Evolutionary conservation across 2,888 invertebrate genomes (phyloP), one percentile per base, ranked within the genome.

Genomic region (Plusia festucae): DNA sequence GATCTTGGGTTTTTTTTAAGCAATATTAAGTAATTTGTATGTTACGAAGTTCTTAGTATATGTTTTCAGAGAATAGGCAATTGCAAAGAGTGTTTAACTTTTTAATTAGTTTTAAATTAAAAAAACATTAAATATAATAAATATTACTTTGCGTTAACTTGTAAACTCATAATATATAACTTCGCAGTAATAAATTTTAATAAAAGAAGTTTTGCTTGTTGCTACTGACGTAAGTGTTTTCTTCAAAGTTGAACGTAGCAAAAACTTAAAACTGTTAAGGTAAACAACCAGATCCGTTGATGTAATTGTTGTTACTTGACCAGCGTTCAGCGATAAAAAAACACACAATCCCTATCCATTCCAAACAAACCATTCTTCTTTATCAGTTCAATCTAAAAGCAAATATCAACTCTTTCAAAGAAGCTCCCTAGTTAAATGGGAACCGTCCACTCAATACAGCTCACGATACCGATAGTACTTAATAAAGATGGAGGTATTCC

Each of bases 381-480:
- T 62, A 73, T 62, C 59, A 46, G 61, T 61, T 32, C 46, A 56
- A 70, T 75, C 44, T 54, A 15, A 20, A 20, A 53, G 58, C 18
- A 56, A 52, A 46, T 44, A 53, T 70, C 60, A 65, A 69, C 54
- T 64, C 70, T 53, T 51, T n/a, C 15, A 20, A 51, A 57, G 24
- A 16, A 46, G 16, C 27, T 13, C 40, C 49, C 24, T 70, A 73
- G 61, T 76, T 65, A 65, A 65, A 75, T 70, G 58, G 30, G 22
- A 57, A 24, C 60, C 53, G 53, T 74, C 46, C 56, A 27, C 51
- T 15, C 20, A 34, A 18, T 46, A 40, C 22, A n/a, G 51, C 24
- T 62, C n/a, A 46, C 53, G 59, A 62, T 62, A 60, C 34, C 16
- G 52, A 51, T 55, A 27, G 52, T 60, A 62, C 61, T 58, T 65